Conservation (phyloP, 2,888 invertebrate genomes). For the Eumerus sabulonum region DNA sequence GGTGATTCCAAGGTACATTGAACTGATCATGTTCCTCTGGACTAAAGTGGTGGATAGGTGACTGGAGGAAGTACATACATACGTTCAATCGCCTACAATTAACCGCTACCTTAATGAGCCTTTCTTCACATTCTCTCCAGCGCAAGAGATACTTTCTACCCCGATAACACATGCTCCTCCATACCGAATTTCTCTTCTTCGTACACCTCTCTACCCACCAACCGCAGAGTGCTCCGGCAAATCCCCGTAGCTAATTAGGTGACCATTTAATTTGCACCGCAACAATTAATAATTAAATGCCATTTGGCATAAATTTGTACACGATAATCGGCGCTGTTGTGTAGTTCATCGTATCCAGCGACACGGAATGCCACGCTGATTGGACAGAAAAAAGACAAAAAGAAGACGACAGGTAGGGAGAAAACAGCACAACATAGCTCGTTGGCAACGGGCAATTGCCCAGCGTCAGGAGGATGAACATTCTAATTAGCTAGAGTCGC, state of each 20-base stretch:
- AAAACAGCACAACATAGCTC: constrained; percentile 7
- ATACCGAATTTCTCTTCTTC: constrained; percentile 37
- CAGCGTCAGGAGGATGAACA: constrained; percentile 30
- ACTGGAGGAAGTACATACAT: no score
- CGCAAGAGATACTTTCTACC: constrained; percentile 51
- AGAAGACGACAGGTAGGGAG: no score
- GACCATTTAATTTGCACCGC: constrained; percentile 59
- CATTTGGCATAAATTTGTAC: constrained; percentile 59
- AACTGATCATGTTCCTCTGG: no score
- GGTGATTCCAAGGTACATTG: neutral
- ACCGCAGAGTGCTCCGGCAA: neutral
- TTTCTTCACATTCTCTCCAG: constrained; percentile 47
- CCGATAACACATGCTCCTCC: constrained; percentile 44
- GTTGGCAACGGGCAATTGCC: constrained; percentile 21
- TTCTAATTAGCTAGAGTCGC: constrained; percentile 27
- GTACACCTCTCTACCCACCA: constrained; percentile 13
- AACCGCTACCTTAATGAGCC: constrained; percentile 55
- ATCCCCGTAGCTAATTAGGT: constrained; percentile 36
- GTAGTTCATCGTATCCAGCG: neutral
- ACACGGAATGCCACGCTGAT: neutral
- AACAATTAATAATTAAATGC: constrained; percentile 61
- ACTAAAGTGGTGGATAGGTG: no score
- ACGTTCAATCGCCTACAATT: constrained; percentile 36
- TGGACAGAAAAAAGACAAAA: no score
- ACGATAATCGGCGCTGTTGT: constrained; percentile 24